Evolutionary conservation across 2,113 vertebrate species (phyloP).

Genomic region (Myrmecobius fasciatus): DNA sequence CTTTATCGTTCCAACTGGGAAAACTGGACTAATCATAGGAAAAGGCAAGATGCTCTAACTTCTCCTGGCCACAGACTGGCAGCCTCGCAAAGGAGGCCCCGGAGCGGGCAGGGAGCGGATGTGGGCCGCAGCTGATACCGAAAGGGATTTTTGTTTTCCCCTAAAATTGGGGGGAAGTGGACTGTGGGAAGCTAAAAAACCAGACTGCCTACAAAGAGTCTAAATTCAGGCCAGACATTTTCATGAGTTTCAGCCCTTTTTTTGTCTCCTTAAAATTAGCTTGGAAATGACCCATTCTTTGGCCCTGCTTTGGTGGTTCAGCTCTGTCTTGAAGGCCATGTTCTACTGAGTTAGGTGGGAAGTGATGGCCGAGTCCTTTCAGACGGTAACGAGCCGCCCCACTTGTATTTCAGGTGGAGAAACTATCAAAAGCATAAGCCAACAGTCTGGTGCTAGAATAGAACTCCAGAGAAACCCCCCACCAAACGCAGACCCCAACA

Average conservation of each 20-base stretch:
- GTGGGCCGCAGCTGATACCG: neutral
- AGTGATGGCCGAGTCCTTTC: slow-evolving; percentile 4
- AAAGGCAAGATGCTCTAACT: slow-evolving; percentile 88
- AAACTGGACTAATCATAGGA: slow-evolving; percentile 98
- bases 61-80: neutral
- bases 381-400: neutral
- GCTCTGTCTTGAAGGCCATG: neutral
- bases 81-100: neutral
- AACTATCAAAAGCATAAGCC: slow-evolving; percentile 98
- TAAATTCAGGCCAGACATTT: slow-evolving; percentile 32
- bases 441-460: slow-evolving; percentile 97
- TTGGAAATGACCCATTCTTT: neutral
- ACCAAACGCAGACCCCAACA: slow-evolving; percentile 96
- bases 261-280: neutral
- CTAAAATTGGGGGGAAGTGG: neutral
- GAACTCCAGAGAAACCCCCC: slow-evolving; percentile 98
- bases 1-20: slow-evolving; percentile 98
- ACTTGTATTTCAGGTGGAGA: slow-evolving; percentile 89
- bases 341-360: neutral
- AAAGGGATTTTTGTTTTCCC: neutral
- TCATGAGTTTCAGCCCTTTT: neutral
- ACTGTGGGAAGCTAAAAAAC: neutral
- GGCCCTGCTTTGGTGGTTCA: neutral
- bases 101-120: too few species aligned
- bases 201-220: neutral